Base-by-base conservation (phyloP, 2,113 vertebrate species). In the Thamnophis sirtalis region DNA sequence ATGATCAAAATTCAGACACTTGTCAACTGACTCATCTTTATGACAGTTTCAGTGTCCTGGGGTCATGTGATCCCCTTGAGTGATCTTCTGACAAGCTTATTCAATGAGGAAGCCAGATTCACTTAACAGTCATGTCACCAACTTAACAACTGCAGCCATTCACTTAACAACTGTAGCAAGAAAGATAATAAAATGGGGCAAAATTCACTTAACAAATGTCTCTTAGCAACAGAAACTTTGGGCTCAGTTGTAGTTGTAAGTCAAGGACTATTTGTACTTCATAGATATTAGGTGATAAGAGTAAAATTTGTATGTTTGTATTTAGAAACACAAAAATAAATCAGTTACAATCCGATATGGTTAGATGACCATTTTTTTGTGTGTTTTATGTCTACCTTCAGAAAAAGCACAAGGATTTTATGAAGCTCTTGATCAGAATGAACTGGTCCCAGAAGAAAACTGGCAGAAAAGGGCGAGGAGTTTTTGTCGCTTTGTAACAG, bases 381-480 rank as follows among this genome's bases (percentile, higher is more conserved):
- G n/a, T 86, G 13, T 28, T 86, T 5, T 17, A 22, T 92, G 55
- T 63, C 84, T 91, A 0, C 43, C 96, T 95, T 92, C 96, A 99
- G 99, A 99, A 98, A 99, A 99, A 98, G 98, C 99, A 95, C 99
- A 99, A 97, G 98, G 98, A 2, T 99, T 99, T 96, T 99, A 99
- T 96, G 98, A 99, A 96, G 98, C 98, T 88, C 97, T 98, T 0
- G 99, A 99, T 94, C 98, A 98, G 95, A 98, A 93, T 1, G 98
- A 98, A 89, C 96, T 97, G 93, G 97, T 97, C 58, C 97, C 98
- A 19, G 99, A 99, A 92, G 99, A 99, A 96, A 99, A 99, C 96
- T 99, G 98, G 98, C 98, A 99, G 94, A 99, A 96, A 50, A 97
- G 98, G 93, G 99, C 98, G 89, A 98, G 98, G 54, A 98, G 98